These are phyloP conservation scores for Frankliniella fusca DNA, from an alignment of 2,888 invertebrate species.

Conservation along the genomic window DNA sequence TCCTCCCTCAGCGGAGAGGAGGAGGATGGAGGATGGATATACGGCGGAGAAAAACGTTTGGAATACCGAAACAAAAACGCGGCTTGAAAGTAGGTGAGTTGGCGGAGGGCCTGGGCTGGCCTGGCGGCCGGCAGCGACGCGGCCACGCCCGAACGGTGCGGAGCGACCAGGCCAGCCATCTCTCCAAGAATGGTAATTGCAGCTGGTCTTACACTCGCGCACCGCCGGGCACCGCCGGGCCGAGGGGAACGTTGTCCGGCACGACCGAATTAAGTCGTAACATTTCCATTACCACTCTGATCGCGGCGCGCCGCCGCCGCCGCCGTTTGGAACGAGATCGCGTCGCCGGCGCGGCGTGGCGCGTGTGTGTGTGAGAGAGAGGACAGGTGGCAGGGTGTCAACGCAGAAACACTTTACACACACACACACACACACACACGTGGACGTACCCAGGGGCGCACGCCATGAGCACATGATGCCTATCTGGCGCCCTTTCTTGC, in stretches of 20 bases:
- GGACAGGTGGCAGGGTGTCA: neutral
- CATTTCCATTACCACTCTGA: slow-evolving; percentile 23
- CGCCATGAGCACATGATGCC: neutral
- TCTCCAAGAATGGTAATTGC: slow-evolving; percentile 18
- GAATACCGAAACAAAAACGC: no score
- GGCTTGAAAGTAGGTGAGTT: no score
- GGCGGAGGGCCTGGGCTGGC: neutral
- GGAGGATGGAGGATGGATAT: no score
- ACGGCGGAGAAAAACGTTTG: no score
- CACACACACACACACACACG: neutral
- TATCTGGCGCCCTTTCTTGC: neutral
- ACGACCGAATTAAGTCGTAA: slow-evolving; percentile 25
- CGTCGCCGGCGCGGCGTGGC: neutral
- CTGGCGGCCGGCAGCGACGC: no score
- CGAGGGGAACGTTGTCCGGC: slow-evolving; percentile 2
- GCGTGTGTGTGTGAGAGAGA: neutral
- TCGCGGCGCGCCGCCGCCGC: slow-evolving; percentile 3
- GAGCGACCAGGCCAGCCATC: neutral
- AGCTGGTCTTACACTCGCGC: slow-evolving; percentile 9
- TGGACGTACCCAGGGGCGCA: neutral
- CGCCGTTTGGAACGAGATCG: neutral
- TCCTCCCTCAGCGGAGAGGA: no score
- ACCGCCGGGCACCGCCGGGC: neutral
- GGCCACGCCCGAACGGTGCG: neutral
- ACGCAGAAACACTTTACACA: neutral